Base-by-base conservation (phyloP, 2,113 vertebrate species). In the Varanus komodoensis region DNA sequence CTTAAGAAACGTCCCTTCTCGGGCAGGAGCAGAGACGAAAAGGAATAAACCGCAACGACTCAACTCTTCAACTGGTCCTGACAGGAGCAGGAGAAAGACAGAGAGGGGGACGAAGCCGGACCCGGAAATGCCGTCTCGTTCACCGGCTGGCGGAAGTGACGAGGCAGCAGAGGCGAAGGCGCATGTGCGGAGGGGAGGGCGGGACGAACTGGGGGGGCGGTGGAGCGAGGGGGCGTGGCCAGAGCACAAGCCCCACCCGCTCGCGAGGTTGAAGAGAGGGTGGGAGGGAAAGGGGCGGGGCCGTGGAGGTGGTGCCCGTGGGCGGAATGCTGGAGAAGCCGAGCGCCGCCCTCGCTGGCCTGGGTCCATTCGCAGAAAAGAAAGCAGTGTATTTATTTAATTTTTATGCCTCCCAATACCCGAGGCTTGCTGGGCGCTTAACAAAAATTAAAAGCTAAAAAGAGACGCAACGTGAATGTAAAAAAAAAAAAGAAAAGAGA, bases 101-200 rank as follows among this genome's bases (percentile, higher is more conserved):
- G 54, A 54, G 54, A 54, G 54, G 54, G 2, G 5, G 27, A 4
- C 74, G 1, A 34, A 8, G 44, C 54, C 82, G 81, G 82, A 84
- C 32, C 57, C 82, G 82, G 88, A 89, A 89, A 32, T 29, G 3
- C 21, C 3, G 50, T 61, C 68, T 1, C 5, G 2, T 1, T 11
- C 32, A 17, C 52, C 38, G 44, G 57, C 82, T 77, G 88, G 29
- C 32, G 88, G 88, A 89, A 78, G 82, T 84, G 88, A 84, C 88
- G 82, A 0, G 23, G 1, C 3, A 52, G 44, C 5, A 0, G 11
- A 3, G 6, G 3, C 25, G 14, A 29, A 8, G 4, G 38, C 54
- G 86, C 54, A 48, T 8, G 52, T 73, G 54, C 50, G 2, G 21
- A 19, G 3, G 5, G 5, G 9, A 21, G 17, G 38, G 38, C 38